Percentiles rank a stretch among this genome's conserved stretches.
Conservation (phyloP, 2,113 vertebrate genomes). For the Peucedramus taeniatus region DNA sequence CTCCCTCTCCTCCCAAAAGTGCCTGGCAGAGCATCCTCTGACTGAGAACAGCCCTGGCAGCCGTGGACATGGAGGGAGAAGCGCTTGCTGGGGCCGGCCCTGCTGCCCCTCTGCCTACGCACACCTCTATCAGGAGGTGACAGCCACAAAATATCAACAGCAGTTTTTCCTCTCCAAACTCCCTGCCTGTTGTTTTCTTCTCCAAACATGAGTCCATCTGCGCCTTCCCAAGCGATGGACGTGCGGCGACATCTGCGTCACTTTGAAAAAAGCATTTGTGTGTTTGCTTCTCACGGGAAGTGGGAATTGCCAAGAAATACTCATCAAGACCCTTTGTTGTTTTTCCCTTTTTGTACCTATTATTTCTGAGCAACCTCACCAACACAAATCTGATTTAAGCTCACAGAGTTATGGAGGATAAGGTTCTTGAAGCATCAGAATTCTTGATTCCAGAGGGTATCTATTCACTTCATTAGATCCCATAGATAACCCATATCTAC, state of each 20-base stretch:
- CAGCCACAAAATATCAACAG: background rate
- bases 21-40: background rate
- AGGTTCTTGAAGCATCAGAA: background rate
- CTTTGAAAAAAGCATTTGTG: background rate
- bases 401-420: background rate
- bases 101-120: background rate
- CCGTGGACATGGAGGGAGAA: background rate
- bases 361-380: background rate
- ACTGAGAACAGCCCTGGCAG: background rate
- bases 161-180: background rate
- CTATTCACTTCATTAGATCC: background rate
- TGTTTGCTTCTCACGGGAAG: constrained; percentile 1
- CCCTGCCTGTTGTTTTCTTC: background rate
- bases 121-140: background rate
- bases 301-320: constrained; percentile 8
- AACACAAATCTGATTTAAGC: background rate
- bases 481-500: background rate
- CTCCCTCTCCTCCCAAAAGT: background rate
- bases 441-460: background rate
- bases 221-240: background rate
- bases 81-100: accelerated
- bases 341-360: background rate
- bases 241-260: background rate
- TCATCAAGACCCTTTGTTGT: background rate
- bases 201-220: constrained; percentile 23